Conservation (phyloP, 2,797 vertebrate genomes). For the Cercopithecus diana region DNA sequence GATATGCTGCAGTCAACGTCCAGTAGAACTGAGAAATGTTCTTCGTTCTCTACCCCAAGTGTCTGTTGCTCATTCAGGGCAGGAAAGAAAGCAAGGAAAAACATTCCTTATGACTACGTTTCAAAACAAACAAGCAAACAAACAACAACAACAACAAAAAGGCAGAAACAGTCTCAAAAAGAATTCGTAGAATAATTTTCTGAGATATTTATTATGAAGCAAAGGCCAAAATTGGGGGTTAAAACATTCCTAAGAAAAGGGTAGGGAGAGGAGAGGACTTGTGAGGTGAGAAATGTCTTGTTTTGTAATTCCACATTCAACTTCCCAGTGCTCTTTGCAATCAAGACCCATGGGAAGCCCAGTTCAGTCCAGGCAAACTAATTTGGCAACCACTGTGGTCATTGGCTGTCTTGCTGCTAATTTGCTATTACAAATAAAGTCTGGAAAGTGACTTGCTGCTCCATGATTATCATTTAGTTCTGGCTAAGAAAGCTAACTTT, state of each 20-base stretch:
- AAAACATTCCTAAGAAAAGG: not conserved
- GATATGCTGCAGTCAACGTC: not conserved
- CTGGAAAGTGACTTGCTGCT: constrained; percentile 14
- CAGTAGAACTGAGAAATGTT: constrained; percentile 23
- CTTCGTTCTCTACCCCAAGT: not conserved
- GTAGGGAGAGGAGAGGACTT: not conserved
- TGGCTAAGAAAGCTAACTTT: not conserved
- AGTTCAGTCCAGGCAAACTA: not conserved
- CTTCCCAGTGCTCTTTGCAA: not conserved
- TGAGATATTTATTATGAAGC: constrained; percentile 41
- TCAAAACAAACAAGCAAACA: not conserved
- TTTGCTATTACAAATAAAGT: constrained; percentile 42
- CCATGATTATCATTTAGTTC: constrained; percentile 18
- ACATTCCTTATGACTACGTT: constrained; percentile 10
- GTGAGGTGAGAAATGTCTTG: not conserved
- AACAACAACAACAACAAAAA: not conserved
- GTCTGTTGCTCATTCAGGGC: not conserved
- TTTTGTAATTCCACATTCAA: not conserved
- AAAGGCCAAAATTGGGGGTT: not conserved
- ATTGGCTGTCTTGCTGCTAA: constrained; percentile 26
- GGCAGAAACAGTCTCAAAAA: constrained; percentile 36
- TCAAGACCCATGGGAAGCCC: constrained; percentile 6
- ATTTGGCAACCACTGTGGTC: constrained; percentile 21
- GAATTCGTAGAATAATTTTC: not conserved
- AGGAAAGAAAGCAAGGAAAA: constrained; percentile 34